Evolutionary conservation across 2,797 vertebrate genomes (phyloP).

Genomic region (Pseudomugil gertrudae): DNA sequence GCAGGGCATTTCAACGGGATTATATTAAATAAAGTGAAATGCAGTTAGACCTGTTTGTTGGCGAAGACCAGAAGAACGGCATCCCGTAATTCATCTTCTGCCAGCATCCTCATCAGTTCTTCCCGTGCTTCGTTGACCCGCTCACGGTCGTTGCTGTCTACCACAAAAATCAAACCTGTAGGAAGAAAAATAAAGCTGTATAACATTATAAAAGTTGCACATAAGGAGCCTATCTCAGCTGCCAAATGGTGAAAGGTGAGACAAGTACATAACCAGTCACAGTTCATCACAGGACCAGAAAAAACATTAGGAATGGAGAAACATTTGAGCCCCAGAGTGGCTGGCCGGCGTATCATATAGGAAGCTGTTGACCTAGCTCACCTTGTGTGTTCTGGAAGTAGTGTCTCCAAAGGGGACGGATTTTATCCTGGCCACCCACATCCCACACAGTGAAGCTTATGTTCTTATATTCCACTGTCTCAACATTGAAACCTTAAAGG

Average conservation of each 20-base stretch:
- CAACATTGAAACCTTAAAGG: conserved; percentile 92
- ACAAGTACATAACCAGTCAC: too few relatives aligned
- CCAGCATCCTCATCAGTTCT: conserved; percentile 98
- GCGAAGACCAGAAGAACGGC: conserved; percentile 96
- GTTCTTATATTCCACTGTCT: conserved; percentile 98
- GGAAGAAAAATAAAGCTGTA: background rate
- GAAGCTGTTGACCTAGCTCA: conserved; percentile 58
- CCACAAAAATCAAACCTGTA: conserved; percentile 96
- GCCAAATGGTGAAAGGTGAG: too few relatives aligned
- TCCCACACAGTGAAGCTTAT: conserved; percentile 99
- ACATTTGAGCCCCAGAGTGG: conserved; percentile 16
- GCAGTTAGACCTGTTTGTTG: conserved; percentile 90
- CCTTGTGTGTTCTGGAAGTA: conserved; percentile 99
- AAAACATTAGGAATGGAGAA: conserved; percentile 25
- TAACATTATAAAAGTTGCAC: background rate
- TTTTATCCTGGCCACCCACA: conserved; percentile 98
- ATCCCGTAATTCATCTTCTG: conserved; percentile 94
- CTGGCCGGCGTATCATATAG: conserved; percentile 11
- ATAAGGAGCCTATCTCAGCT: background rate
- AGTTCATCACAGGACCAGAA: too few relatives aligned
- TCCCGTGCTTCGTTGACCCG: conserved; percentile 94
- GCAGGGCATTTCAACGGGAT: background rate
- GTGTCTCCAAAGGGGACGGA: conserved; percentile 96
- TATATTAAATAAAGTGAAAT: background rate
- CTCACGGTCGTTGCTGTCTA: conserved; percentile 96